Base-by-base conservation (phyloP, 35 echinoderm and acorn worm species). In the Apostichopus japonicus region DNA sequence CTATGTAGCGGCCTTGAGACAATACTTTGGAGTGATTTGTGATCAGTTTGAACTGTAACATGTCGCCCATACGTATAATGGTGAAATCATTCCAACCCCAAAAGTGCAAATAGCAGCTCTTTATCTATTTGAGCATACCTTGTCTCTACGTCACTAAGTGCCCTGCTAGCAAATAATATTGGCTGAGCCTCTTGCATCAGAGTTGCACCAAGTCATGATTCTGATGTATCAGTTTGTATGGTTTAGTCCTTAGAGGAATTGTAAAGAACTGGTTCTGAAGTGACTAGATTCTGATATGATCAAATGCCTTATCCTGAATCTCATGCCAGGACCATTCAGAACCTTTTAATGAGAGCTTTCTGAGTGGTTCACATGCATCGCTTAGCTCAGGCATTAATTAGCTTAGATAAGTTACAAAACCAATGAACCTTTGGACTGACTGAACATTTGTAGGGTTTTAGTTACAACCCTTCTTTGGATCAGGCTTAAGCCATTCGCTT, bases 1-100 rank as follows among this genome's bases (percentile, higher is more conserved):
- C n/a, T n/a, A n/a, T n/a, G n/a, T n/a, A n/a, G n/a, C n/a, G n/a
- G n/a, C n/a, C n/a, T n/a, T n/a, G n/a, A n/a, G 19, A 87, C 72
- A 21, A 95, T 97, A 22, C 91, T 90, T 78, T 97, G 91, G 10
- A 97, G 75, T 57, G 96, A 93, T 77, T 95, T 94, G 84, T 95
- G 96, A 56, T 97, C 92, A 6, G 61, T 88, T 92, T 95, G 86
- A 4, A 95, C 91, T 25, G 10, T 87, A 6, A 92, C 88, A 21
- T 21, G 51, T 21, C 76, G 83, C 53, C 91, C 96, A 91, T 95
- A 97, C 24, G 93, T 93, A 62, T 93, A 97, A 53, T 86, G 81
- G 87, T 97, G 93, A 83, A 97, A 97, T 7, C 62, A 80, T 58
- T 95, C 86, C 71, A 86, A 70, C 1, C 83, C 96, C 93, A 93